These are phyloP conservation scores for Agrypnus murinus DNA, from an alignment of 2,888 invertebrate genomes.

Conservation along the genomic window DNA sequence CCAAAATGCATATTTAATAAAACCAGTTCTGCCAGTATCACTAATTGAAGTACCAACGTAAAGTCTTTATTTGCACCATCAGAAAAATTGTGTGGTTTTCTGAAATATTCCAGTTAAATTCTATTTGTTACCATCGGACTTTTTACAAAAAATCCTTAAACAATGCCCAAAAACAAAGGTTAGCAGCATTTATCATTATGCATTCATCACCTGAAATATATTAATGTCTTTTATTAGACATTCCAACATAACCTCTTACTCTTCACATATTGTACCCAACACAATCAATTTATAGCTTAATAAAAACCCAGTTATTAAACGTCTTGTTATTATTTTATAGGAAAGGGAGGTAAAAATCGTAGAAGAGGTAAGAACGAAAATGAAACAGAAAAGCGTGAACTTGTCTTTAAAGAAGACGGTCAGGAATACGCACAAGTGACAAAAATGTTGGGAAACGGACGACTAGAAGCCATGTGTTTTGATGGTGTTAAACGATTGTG, in stretches of 20 bases:
- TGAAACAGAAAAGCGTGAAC: constrained; percentile 99
- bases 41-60: no score
- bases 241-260: constrained; percentile 3
- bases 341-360: constrained; percentile 99
- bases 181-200: constrained; percentile 55
- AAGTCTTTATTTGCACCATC: no score
- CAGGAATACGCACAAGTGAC: constrained; percentile 99
- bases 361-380: constrained; percentile 99
- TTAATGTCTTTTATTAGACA: neutral
- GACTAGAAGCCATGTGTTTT: constrained; percentile 99
- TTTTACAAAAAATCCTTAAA: constrained; percentile 50
- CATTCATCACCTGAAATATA: no score
- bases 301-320: neutral
- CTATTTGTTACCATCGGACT: neutral
- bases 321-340: constrained; percentile 70
- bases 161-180: constrained; percentile 79
- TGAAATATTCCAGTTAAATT: constrained; percentile 14
- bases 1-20: no score
- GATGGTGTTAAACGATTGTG: constrained; percentile 98
- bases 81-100: constrained; percentile 2
- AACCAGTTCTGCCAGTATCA: no score
- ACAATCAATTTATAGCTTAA: neutral
- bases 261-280: constrained; percentile 2
- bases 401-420: constrained; percentile 99
- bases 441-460: constrained; percentile 99